Base-by-base conservation (phyloP, 2,888 invertebrate species). In the Erebia palarica region DNA sequence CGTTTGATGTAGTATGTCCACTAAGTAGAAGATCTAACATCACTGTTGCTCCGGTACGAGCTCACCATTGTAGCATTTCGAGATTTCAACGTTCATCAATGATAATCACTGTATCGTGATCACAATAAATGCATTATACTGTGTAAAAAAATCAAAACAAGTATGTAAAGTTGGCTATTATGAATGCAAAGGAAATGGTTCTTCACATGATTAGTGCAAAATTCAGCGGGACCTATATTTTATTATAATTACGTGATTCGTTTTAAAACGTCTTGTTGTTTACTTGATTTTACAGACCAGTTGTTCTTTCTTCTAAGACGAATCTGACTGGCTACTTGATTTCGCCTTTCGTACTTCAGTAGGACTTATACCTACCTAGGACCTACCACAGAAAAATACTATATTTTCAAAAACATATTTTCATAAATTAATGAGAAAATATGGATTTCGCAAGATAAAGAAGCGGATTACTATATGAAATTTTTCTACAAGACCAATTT, bases 151-250 rank as follows among this genome's bases (percentile, higher is more conserved):
- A 58, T n/a, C n/a, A 57, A 58, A 14, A 14, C 10, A 36, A 42
- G 67, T 64, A 57, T 73, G 64, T 27, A 5, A 68, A 68, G 67
- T 70, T 67, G 65, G 47, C 60, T n/a, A 53, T 70, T 68, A 70
- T 65, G 70, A 68, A 60, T 65, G 27, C 44, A 60, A 70, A 70
- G 70, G 70, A 73, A 73, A 70, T 70, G 55, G 55, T 64, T 57
- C 68, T 65, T 70, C 57, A 68, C 36, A 51, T 16, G 57, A 68
- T 66, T 71, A 61, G 51, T 66, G 57, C 68, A 57, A 71, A 70
- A 61, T 66, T 13, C 66, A 63, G 16, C 3, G 44, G 65, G 18
- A 70, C 57, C 53, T 65, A 42, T 59, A 16, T 61, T 58, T 51
- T 68, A 64, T 68, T 42, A 70, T 68, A 65, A 70, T 70, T 55